phyloP scores from a whole-genome alignment of 2,888 invertebrate species.

The Dromius quadrimaculatus region DNA sequence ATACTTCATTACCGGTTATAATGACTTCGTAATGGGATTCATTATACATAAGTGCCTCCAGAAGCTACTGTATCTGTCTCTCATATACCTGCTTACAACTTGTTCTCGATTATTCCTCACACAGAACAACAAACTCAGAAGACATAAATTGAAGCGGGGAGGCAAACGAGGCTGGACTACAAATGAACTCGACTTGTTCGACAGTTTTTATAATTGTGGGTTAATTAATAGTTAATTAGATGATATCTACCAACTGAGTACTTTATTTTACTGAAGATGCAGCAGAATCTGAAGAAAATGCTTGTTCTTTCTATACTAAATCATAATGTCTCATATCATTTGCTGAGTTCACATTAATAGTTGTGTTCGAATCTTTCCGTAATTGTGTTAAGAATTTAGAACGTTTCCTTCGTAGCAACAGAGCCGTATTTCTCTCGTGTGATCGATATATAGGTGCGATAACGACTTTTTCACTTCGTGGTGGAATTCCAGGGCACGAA shows the following conservation, averaged over 20 bases:
- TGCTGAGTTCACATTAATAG: too few relatives aligned
- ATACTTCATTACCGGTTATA: slow-evolving; percentile 44
- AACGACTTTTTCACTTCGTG: slow-evolving; percentile 35
- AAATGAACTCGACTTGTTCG: too few relatives aligned
- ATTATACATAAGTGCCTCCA: slow-evolving; percentile 32
- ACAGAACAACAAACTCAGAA: slow-evolving; percentile 23
- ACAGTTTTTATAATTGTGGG: too few relatives aligned
- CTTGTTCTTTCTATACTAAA: too few relatives aligned
- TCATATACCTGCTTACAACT: neutral
- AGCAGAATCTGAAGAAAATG: too few relatives aligned
- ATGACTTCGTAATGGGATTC: slow-evolving; percentile 37
- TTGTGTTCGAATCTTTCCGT: too few relatives aligned
- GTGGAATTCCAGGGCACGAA: slow-evolving; percentile 40
- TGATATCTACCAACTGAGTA: too few relatives aligned
- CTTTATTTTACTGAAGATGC: too few relatives aligned
- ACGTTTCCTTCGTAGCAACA: too few relatives aligned
- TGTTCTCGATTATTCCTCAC: slow-evolving; percentile 4
- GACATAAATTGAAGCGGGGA: slow-evolving; percentile 16
- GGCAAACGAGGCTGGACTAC: slow-evolving; percentile 5
- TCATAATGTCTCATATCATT: too few relatives aligned
- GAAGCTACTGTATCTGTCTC: neutral
- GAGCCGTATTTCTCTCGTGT: neutral
- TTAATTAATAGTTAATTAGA: too few relatives aligned
- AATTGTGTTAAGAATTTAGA: too few relatives aligned
- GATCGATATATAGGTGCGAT: slow-evolving; percentile 39